Evolutionary conservation across 2,888 invertebrate genomes (phyloP).

Genomic region (Cosmorhoe ocellata): DNA sequence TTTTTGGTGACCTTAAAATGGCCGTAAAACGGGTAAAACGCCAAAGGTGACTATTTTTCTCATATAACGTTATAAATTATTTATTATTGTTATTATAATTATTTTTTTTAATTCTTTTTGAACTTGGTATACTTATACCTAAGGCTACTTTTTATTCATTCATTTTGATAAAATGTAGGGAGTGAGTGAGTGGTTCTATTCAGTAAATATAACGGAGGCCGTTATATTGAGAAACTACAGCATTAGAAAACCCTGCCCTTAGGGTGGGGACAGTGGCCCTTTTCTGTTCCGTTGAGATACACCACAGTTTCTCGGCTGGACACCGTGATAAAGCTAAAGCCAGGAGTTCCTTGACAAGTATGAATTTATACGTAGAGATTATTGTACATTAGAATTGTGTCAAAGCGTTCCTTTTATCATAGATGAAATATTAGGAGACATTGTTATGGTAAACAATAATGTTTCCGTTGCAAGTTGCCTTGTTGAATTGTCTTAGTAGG

Average conservation of each 20-base stretch:
- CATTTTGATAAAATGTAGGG: too few relatives aligned
- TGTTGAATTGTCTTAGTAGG: too few relatives aligned
- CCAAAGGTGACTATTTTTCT: too few relatives aligned
- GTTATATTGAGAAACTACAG: background rate
- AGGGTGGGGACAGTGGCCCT: conserved; percentile 68
- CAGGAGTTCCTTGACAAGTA: conserved; percentile 51
- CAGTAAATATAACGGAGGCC: background rate
- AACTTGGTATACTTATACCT: too few relatives aligned
- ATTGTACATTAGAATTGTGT: conserved; percentile 33
- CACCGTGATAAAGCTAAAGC: conserved; percentile 60
- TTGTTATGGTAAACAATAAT: background rate
- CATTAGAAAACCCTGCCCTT: conserved; percentile 18
- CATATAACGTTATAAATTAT: too few relatives aligned
- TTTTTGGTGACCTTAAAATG: background rate
- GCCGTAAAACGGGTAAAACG: too few relatives aligned
- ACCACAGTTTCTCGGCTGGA: conserved; percentile 64
- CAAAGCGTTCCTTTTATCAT: conserved; percentile 24
- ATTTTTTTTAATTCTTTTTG: too few relatives aligned
- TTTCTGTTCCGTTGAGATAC: conserved; percentile 64
- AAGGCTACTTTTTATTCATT: too few relatives aligned
- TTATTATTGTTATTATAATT: too few relatives aligned
- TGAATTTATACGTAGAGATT: conserved; percentile 53
- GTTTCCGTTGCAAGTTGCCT: too few relatives aligned
- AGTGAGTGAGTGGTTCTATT: too few relatives aligned
- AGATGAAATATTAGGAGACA: conserved; percentile 18